These are phyloP conservation scores for Oreochromis spilurus DNA, from an alignment of 2,113 vertebrate species.

Conservation along the genomic window DNA sequence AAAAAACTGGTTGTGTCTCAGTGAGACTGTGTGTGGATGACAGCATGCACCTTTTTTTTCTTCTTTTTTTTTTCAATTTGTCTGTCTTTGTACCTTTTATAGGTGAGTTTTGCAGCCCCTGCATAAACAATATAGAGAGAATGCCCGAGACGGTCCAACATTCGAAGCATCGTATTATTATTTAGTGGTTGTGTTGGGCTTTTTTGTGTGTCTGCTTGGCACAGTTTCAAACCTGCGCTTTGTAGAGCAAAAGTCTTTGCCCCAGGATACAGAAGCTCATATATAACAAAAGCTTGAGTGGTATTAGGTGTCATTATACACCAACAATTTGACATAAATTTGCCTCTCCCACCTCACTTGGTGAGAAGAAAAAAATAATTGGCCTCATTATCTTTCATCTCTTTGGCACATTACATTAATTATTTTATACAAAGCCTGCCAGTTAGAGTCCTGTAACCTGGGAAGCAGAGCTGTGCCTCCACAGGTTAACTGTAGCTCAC, in stretches of 20 bases:
- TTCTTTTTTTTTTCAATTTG: neutral
- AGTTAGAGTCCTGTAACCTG: conserved; percentile 59
- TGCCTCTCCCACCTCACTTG: conserved; percentile 27
- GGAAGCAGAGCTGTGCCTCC: conserved; percentile 43
- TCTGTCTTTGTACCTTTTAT: conserved; percentile 35
- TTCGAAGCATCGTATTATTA: conserved; percentile 19
- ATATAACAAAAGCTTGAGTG: conserved; percentile 37
- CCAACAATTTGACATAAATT: conserved; percentile 61
- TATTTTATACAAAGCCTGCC: conserved; percentile 59
- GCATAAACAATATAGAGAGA: neutral
- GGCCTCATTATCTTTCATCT: conserved; percentile 66
- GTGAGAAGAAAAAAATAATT: conserved; percentile 56
- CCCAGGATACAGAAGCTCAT: conserved; percentile 25
- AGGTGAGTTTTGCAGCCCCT: conserved; percentile 8
- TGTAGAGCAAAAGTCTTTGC: conserved; percentile 19
- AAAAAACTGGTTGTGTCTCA: conserved; percentile 42
- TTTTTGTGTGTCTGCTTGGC: neutral
- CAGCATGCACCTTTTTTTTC: conserved; percentile 8
- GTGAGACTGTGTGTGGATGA: conserved; percentile 31
- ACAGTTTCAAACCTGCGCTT: neutral
- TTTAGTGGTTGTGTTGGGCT: neutral
- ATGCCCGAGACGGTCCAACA: neutral
- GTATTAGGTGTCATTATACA: conserved; percentile 55
- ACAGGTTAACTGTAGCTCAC: conserved; percentile 60
- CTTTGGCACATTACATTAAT: conserved; percentile 63